These are phyloP conservation scores for Camelus bactrianus DNA, from an alignment of 2,113 vertebrate species.

Conservation along the genomic window DNA sequence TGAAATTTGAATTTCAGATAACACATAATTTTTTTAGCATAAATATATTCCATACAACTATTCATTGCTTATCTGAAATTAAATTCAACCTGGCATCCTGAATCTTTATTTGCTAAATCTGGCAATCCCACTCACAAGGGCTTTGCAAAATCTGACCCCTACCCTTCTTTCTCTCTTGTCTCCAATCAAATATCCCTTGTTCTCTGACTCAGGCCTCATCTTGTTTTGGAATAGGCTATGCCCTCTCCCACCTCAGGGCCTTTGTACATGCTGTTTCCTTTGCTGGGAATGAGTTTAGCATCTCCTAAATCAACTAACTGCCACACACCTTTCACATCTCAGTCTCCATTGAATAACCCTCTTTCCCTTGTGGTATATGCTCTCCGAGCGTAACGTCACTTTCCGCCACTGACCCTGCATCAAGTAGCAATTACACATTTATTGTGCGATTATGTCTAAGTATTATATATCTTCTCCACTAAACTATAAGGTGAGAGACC, in stretches of 20 bases:
- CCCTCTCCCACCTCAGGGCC: neutral
- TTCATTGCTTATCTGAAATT: slow-evolving; percentile 22
- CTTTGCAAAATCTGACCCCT: neutral
- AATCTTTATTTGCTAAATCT: slow-evolving; percentile 30
- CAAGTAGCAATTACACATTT: neutral
- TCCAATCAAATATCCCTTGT: neutral
- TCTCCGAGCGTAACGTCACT: neutral
- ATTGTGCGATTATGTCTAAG: neutral
- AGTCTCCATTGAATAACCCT: neutral
- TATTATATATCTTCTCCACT: neutral
- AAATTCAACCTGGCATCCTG: neutral
- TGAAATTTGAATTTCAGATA: slow-evolving; percentile 1
- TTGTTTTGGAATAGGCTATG: neutral
- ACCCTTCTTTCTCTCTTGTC: neutral
- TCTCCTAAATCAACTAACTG: neutral
- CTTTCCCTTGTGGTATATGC: neutral
- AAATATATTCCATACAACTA: neutral
- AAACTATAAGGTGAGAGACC: neutral
- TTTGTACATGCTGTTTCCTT: neutral
- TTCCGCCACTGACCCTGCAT: neutral
- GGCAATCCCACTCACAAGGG: neutral
- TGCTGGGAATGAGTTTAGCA: neutral
- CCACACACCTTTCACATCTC: neutral
- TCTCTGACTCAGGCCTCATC: neutral
- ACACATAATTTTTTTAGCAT: neutral